phyloP scores from a whole-genome alignment of 2,797 vertebrate genomes.

The Margarornis squamiger region DNA sequence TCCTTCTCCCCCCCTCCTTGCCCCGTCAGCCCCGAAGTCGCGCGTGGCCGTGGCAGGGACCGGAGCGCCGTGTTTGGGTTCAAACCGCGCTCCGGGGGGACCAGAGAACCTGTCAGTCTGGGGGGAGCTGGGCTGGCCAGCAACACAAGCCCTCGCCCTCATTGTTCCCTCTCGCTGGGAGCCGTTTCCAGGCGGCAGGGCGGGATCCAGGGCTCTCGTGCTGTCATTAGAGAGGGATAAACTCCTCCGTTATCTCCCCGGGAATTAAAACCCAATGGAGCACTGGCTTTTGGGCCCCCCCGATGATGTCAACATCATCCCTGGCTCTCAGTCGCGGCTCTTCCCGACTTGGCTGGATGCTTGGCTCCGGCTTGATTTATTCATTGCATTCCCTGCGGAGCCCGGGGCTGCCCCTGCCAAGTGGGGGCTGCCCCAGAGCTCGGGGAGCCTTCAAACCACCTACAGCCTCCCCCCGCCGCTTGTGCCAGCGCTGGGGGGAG shows the following conservation, averaged over 20 bases:
- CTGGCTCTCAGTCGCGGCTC: constrained; percentile 21
- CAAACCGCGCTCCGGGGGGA: rapidly evolving
- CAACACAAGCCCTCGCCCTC: background rate
- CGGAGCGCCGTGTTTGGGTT: background rate
- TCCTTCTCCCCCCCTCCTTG: background rate
- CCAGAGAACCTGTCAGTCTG: background rate
- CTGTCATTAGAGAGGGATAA: background rate
- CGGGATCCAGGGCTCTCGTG: background rate
- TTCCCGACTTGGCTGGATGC: constrained; percentile 60
- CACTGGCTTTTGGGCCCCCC: background rate
- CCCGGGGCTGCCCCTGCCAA: background rate
- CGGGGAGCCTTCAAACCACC: background rate
- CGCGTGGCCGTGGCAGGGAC: background rate
- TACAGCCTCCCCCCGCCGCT: background rate
- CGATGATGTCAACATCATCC: constrained; percentile 41
- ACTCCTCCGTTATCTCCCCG: rapidly evolving
- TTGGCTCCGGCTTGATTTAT: background rate
- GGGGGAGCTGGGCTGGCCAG: background rate
- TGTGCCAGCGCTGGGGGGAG: background rate
- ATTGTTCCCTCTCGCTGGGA: background rate
- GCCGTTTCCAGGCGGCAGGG: background rate
- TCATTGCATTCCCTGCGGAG: background rate
- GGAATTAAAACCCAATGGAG: rapidly evolving
- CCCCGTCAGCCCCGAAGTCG: background rate
- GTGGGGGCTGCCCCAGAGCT: background rate